phyloP scores from a whole-genome alignment of 2,797 vertebrate species.

The Scolopax bukidnonensis region DNA sequence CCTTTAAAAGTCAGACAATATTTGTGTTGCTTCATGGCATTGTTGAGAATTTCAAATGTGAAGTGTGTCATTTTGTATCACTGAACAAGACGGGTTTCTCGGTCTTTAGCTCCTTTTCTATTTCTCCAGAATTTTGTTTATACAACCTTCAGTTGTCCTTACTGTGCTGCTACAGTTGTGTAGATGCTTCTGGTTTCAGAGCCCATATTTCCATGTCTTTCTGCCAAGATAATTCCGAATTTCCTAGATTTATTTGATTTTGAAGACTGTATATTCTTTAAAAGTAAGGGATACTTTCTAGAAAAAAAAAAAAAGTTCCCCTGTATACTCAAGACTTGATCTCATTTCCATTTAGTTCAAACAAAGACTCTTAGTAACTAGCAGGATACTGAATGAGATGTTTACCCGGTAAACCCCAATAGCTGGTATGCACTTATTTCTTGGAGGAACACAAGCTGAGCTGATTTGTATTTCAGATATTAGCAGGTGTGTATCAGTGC shows the following conservation, averaged over 20 bases:
- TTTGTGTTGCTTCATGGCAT: background rate
- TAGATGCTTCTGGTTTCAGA: background rate
- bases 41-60: background rate
- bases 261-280: background rate
- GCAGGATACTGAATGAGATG: background rate
- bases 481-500: background rate
- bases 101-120: background rate
- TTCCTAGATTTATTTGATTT: background rate
- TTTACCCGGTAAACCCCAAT: background rate
- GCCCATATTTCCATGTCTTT: background rate
- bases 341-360: background rate
- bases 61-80: background rate
- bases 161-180: background rate
- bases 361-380: background rate
- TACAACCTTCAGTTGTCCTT: background rate
- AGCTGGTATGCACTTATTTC: background rate
- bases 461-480: background rate
- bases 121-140: background rate
- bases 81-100: background rate
- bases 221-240: background rate
- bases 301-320: background rate
- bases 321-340: background rate
- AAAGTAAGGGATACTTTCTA: background rate
- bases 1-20: background rate
- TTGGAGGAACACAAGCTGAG: background rate